Percentiles rank a stretch among this genome's conserved stretches.
These are phyloP conservation scores for Siphlonurus alternatus DNA, from an alignment of 2,888 invertebrate species.

Conservation along the genomic window DNA sequence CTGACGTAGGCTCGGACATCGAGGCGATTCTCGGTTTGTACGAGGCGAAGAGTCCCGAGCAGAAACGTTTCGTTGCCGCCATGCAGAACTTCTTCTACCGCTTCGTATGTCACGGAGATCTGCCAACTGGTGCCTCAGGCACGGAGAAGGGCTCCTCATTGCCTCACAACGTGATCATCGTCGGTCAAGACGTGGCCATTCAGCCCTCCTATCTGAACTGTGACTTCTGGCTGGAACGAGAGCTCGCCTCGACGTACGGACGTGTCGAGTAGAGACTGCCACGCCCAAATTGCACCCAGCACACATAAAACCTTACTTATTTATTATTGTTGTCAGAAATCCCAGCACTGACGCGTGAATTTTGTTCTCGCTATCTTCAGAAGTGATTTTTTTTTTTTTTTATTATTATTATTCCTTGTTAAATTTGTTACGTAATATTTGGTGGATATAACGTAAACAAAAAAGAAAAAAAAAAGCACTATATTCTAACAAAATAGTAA, in stretches of 20 bases:
- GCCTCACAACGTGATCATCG: not conserved
- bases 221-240: not conserved
- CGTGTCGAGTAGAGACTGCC: not conserved
- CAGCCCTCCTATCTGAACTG: not conserved
- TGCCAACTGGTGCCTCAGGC: not conserved
- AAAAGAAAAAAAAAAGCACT: too few relatives aligned
- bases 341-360: too few relatives aligned
- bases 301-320: too few relatives aligned
- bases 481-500: too few relatives aligned
- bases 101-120: not conserved
- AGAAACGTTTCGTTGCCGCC: not conserved
- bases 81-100: constrained; percentile 3
- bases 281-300: too few relatives aligned
- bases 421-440: not conserved
- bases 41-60: not conserved
- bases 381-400: not conserved
- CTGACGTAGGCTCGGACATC: not conserved
- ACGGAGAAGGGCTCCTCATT: not conserved
- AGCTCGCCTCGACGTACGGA: not conserved
- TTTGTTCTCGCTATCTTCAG: too few relatives aligned
- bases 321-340: too few relatives aligned
- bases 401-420: too few relatives aligned
- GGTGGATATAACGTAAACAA: too few relatives aligned
- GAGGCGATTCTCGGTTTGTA: not conserved
- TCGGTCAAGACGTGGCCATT: not conserved